These are phyloP conservation scores for Ceratotherium simum DNA, from an alignment of 2,113 vertebrate species.

Conservation along the genomic window DNA sequence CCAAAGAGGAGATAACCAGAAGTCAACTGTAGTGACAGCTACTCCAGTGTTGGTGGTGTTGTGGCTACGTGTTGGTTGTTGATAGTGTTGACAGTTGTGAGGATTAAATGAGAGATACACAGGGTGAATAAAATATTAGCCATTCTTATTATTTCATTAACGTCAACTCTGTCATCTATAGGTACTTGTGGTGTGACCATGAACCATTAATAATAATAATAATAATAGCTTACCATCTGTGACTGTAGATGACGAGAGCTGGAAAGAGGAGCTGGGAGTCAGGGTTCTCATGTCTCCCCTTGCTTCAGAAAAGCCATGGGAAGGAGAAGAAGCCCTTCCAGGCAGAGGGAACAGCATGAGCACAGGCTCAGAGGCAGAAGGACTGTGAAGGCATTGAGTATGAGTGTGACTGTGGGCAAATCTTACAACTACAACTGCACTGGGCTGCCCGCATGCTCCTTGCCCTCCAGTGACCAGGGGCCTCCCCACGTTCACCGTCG, in stretches of 20 bases:
- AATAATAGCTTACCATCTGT: background rate
- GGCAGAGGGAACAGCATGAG: background rate
- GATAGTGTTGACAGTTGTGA: background rate
- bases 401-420: background rate
- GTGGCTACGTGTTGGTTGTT: no score
- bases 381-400: background rate
- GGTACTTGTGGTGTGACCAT: background rate
- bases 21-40: background rate
- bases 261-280: background rate
- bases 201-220: background rate
- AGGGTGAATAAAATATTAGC: background rate
- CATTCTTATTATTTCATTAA: background rate
- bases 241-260: background rate
- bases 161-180: background rate
- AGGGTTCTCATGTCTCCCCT: background rate
- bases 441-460: background rate
- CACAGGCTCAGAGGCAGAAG: background rate
- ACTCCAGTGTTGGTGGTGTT: background rate
- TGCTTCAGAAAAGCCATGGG: background rate
- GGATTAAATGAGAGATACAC: background rate
- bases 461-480: fast-evolving
- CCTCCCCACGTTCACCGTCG: background rate
- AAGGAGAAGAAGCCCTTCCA: background rate
- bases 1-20: background rate
- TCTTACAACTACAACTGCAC: fast-evolving